Conservation (phyloP, 2,888 invertebrate species). For the Eupsilia transversa region DNA sequence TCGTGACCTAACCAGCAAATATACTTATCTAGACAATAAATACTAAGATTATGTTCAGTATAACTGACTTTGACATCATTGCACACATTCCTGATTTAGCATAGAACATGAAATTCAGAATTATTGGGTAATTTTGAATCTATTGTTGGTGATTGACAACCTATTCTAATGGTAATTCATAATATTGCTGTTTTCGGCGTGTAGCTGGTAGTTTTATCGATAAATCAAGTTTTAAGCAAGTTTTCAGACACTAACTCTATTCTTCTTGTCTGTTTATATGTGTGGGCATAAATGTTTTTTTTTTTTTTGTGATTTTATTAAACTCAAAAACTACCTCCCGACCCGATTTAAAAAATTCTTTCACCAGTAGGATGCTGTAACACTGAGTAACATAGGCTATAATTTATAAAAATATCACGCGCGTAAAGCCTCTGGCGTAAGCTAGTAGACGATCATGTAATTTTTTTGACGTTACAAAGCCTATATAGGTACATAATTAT, state of each 20-base stretch:
- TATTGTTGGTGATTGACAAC: conserved; percentile 22
- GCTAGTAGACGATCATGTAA: not conserved
- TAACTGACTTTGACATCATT: conserved; percentile 57
- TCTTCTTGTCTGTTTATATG: no score
- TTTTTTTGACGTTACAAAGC: not conserved
- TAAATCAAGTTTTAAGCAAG: not conserved
- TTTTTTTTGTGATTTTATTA: no score
- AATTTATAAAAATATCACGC: no score
- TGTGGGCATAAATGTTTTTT: no score
- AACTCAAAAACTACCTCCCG: no score
- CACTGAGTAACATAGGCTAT: no score
- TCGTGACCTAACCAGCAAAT: conserved; percentile 27
- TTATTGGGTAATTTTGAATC: conserved; percentile 37
- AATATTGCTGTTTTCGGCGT: not conserved
- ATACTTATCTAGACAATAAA: conserved; percentile 48
- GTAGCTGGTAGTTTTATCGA: not conserved
- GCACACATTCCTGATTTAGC: conserved; percentile 45
- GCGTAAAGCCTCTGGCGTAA: no score
- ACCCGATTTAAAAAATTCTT: no score
- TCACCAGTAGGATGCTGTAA: no score
- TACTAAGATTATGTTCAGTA: conserved; percentile 33
- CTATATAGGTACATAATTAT: no score
- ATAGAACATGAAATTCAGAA: conserved; percentile 17
- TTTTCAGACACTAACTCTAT: no score
- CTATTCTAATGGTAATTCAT: conserved; percentile 23